Evolutionary conservation across 2,113 vertebrate genomes (phyloP), one percentile per base, ranked within the genome.

Genomic region (Camelus dromedarius): DNA sequence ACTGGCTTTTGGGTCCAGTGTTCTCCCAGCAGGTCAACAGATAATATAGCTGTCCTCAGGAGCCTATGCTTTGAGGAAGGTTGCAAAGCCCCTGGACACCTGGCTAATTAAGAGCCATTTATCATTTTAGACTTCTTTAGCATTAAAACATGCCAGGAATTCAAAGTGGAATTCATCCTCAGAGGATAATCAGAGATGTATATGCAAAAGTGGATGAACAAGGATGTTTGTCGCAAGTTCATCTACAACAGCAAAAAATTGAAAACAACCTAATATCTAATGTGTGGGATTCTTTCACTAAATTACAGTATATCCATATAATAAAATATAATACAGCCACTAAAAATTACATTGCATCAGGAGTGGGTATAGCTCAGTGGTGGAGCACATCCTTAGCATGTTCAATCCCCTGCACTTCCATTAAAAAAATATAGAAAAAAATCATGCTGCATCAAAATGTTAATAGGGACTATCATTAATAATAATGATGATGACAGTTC

Each of bases 91-190:
- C 91, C 95, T 67, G 0, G 0, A 85, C 50, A 73, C 89, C 66
- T 86, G 89, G 80, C 88, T 97, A 91, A 96, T 97, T 93, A 98
- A 93, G 92, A 85, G 69, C 32, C 60, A 70, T 97, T 98, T 97
- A 95, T 98, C 95, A 98, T 95, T 94, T 97, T 69, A 58, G 42
- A 87, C 60, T 89, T 70, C 91, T 82, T 38, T n/a, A 80, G n/a
- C 84, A 91, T 90, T 87, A 96, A 22, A 28, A 64, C 30, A 69
- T 91, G 91, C 22, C 64, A 82, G 19, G 38, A 60, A 73, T 10
- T 22, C 38, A 92, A 84, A 96, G 54, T 85, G 32, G 24, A 92
- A 96, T 94, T 89, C 28, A 58, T 77, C 60, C 84, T 54, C 93
- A 90, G 52, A 35, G 58, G 80, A 58, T 89, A 87, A 64, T 46